Evolutionary conservation across 2,797 vertebrate species (phyloP).

Genomic region (Sarcoramphus papa): DNA sequence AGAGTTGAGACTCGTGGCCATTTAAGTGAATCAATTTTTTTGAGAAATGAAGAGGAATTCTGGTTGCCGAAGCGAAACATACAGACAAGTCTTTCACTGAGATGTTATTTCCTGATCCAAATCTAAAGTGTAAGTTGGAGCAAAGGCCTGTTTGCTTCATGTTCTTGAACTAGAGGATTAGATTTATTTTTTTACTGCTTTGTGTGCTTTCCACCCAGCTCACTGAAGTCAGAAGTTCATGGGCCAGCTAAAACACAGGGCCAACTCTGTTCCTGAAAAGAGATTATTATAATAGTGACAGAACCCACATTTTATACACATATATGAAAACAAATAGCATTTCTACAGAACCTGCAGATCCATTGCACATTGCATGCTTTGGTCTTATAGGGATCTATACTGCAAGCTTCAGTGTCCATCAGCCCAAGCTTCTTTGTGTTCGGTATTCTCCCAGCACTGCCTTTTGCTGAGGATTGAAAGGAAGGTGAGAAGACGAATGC

Average conservation of each 20-base stretch:
- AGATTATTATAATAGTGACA: background rate
- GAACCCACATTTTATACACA: background rate
- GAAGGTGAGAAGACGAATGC: background rate
- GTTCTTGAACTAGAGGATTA: background rate
- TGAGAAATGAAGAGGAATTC: background rate
- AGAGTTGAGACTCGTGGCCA: background rate
- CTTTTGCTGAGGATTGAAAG: background rate
- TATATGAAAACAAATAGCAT: background rate
- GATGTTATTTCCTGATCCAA: background rate
- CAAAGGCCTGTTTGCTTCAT: background rate
- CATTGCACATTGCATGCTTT: background rate
- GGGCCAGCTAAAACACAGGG: background rate
- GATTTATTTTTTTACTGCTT: background rate
- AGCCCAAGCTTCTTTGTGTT: background rate
- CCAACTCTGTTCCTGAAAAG: background rate
- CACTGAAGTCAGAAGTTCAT: background rate
- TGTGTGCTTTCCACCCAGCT: background rate
- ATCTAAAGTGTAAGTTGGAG: background rate
- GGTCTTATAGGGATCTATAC: background rate
- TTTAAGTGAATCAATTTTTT: background rate
- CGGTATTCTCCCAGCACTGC: background rate
- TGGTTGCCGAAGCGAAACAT: background rate
- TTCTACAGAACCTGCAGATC: background rate
- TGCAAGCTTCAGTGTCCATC: background rate
- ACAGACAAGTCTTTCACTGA: background rate